Evolutionary conservation across 2,113 vertebrate species (phyloP).

Genomic region (Bucco capensis): DNA sequence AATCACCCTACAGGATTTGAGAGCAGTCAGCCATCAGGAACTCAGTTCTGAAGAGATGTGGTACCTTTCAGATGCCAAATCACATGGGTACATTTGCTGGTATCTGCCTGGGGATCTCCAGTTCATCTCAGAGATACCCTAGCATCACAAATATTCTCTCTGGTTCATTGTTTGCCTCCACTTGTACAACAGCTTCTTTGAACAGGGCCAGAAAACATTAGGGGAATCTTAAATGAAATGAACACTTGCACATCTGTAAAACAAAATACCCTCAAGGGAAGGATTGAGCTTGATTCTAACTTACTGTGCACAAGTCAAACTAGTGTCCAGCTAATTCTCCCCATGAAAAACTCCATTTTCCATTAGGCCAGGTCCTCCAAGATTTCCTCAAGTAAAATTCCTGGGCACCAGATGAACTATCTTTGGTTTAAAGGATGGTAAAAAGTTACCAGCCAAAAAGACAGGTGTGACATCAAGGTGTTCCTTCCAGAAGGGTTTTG

Average conservation of each 20-base stretch:
- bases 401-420: not conserved
- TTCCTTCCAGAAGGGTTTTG: not conserved
- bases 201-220: not conserved
- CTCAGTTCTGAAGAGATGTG: not conserved
- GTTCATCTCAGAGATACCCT: not conserved
- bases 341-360: not conserved
- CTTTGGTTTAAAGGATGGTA: conserved; percentile 56
- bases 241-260: not conserved
- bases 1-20: not conserved
- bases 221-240: not conserved
- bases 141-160: not conserved
- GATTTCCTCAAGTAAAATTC: not conserved
- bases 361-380: not conserved
- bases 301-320: not conserved
- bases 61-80: not conserved
- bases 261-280: not conserved
- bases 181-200: not conserved
- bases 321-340: not conserved
- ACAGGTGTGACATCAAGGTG: not conserved
- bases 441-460: not conserved
- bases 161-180: not conserved
- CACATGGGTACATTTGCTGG: not conserved
- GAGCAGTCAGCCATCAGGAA: not conserved
- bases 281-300: not conserved
- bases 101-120: not conserved